phyloP scores from a whole-genome alignment of 2,888 invertebrate species.

The Odontomyia ornata region DNA sequence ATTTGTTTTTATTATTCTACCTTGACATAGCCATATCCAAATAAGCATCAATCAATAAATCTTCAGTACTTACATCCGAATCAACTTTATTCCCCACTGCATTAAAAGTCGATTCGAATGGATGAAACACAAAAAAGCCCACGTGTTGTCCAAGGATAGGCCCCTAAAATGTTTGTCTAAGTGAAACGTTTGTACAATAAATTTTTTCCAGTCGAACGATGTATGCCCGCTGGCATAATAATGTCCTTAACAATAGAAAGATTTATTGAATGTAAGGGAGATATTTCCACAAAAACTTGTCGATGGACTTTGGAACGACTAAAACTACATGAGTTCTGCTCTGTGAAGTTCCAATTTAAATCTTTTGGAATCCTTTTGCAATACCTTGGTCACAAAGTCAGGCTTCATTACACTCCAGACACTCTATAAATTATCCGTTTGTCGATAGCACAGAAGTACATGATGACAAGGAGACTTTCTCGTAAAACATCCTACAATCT shows the following conservation, averaged over 20 bases:
- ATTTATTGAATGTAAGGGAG: constrained; percentile 3
- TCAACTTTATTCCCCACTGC: background rate
- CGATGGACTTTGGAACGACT: background rate
- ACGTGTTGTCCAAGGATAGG: background rate
- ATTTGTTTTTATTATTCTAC: too few species aligned
- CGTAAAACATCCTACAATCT: background rate
- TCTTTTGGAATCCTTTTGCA: constrained; percentile 1
- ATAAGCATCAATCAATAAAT: background rate
- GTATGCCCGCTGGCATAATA: constrained; percentile 21
- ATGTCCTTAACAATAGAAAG: background rate
- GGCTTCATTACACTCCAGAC: constrained; percentile 12
- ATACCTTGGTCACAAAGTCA: background rate
- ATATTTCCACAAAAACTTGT: background rate
- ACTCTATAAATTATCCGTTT: constrained; percentile 13
- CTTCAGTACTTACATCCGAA: background rate
- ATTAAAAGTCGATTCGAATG: background rate
- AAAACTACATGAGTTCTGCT: background rate
- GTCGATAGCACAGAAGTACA: background rate
- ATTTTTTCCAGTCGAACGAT: constrained; percentile 11
- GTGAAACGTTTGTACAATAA: constrained; percentile 14
- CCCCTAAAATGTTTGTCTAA: constrained; percentile 15
- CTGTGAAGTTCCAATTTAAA: background rate
- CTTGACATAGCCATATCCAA: too few species aligned
- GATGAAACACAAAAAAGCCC: background rate
- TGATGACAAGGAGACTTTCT: background rate